Evolutionary conservation across 2,888 invertebrate species (phyloP), one percentile per base, ranked within the genome.

Genomic region (Panopea generosa): DNA sequence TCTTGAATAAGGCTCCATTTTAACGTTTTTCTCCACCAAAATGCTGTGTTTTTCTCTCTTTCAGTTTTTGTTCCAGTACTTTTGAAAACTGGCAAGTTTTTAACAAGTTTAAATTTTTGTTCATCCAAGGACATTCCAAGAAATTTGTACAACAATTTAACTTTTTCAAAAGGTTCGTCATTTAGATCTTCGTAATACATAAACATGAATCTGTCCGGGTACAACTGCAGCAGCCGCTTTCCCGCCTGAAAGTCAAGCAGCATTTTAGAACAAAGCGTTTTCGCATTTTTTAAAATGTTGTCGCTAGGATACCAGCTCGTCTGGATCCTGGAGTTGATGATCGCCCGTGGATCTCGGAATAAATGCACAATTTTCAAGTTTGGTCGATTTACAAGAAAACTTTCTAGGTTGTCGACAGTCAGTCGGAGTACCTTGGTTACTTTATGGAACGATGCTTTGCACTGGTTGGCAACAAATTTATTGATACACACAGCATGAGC

Each of bases 171-270:
- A 2, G 69, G 61, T 26, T 62, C 59, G 2, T 50, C 52, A 26
- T 26, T 68, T 26, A 74, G 45, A 22, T 68, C 74, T 68, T 74
- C 74, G 24, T 74, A 68, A 18, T 50, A 68, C 7, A 74, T 26
- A 43, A 74, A 68, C 22, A 38, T 62, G 33, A 74, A 68, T 20
- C 63, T 38, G 11, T 68, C 56, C 11, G 56, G 61, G 33, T 62
- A 74, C 24, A n/a, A 18, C 22, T 43, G 3, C 26, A 56, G 33
- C n/a, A 74, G n/a, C 29, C 53, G 49, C 26, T 45, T n/a, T 0
- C 68, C 74, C 22, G 66, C 57, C 16, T 43, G 14, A 6, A 62
- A 68, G 38, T 74, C 74, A 45, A 38, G 24, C 4, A 33, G 33
- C 33, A 33, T 33, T 11, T 33, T 33, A 7, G 33, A 33, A 33